Conservation (phyloP, 2,797 vertebrate genomes). For the Crax fasciolata region DNA sequence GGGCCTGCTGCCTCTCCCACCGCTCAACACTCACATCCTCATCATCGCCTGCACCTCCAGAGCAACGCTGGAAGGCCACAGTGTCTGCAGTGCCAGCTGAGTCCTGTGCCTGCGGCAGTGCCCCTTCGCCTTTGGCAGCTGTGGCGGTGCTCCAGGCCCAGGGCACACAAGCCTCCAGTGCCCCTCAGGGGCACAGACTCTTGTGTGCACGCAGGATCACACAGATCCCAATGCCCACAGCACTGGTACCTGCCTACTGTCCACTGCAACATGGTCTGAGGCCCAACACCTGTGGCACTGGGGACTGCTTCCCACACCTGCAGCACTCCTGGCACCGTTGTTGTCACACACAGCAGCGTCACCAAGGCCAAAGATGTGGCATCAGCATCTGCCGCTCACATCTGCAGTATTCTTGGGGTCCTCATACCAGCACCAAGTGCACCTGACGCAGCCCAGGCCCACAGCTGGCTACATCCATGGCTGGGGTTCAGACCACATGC, state of each 20-base stretch:
- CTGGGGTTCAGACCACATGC: not conserved
- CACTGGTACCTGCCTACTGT: not conserved
- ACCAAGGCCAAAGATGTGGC: not conserved
- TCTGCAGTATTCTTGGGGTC: too few species aligned
- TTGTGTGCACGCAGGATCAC: not conserved
- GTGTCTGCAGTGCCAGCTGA: not conserved
- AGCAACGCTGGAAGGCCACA: accelerated
- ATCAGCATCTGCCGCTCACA: not conserved
- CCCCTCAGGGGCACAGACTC: not conserved
- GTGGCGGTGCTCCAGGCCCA: not conserved
- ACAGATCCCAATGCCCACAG: not conserved
- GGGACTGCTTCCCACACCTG: not conserved
- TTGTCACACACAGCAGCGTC: accelerated
- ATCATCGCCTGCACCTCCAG: accelerated
- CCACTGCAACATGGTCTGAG: accelerated
- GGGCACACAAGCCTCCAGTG: not conserved
- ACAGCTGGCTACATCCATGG: not conserved
- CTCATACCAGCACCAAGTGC: not conserved
- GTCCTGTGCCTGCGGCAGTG: not conserved
- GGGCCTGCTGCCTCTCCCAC: accelerated
- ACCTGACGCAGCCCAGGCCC: not conserved
- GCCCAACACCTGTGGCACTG: accelerated
- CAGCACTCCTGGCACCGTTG: not conserved
- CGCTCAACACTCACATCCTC: not conserved
- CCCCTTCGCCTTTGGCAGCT: not conserved